A percentile compares a stretch with the other conserved stretches of the same genome.
These are phyloP conservation scores for Eristalinus sepulchralis DNA, from an alignment of 2,888 invertebrate species.

Conservation along the genomic window DNA sequence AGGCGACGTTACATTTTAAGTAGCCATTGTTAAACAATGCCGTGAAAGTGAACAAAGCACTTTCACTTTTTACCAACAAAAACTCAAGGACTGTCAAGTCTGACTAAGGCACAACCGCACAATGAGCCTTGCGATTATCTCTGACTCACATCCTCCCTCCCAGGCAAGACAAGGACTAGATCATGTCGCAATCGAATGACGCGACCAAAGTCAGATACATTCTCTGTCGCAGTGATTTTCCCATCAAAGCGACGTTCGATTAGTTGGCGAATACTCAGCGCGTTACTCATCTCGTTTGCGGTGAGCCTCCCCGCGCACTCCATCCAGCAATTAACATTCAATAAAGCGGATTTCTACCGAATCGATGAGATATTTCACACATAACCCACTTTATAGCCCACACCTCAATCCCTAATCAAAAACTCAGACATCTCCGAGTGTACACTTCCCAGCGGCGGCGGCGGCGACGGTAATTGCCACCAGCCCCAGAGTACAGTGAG, in stretches of 20 bases:
- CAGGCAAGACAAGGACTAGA: neutral
- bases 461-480: neutral
- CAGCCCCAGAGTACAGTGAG: constrained; percentile 25
- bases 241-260: neutral
- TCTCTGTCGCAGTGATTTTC: neutral
- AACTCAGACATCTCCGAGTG: constrained; percentile 33
- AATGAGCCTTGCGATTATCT: neutral
- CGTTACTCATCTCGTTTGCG: constrained; percentile 29
- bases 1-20: too few relatives aligned
- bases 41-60: neutral
- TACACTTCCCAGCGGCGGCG: neutral
- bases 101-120: too few relatives aligned
- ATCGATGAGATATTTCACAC: constrained; percentile 68
- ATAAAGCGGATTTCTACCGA: constrained; percentile 61
- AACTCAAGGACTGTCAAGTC: neutral
- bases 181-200: neutral
- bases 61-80: neutral
- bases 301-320: constrained; percentile 10
- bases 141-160: neutral
- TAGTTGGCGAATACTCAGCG: neutral
- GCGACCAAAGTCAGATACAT: neutral
- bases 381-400: constrained; percentile 68
- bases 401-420: constrained; percentile 59
- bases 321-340: constrained; percentile 51
- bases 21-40: too few relatives aligned